phyloP scores from a whole-genome alignment of 2,113 vertebrate species.

The Opisthocomus hoazin region DNA sequence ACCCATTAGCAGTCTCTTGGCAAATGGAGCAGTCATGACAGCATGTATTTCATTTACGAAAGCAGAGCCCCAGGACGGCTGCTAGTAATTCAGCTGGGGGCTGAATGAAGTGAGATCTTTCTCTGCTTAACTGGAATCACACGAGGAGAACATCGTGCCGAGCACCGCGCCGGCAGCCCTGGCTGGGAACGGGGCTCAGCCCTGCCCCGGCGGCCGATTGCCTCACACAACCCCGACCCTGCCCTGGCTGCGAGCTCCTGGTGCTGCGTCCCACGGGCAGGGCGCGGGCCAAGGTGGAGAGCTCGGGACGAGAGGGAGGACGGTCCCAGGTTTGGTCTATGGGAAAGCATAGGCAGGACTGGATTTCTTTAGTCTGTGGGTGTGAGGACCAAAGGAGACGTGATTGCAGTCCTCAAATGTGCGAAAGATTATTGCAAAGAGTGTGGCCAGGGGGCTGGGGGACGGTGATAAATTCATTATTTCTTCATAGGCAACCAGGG shows the following conservation, averaged over 20 bases:
- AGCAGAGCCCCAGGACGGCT: not conserved
- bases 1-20: not conserved
- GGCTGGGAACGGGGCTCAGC: not conserved
- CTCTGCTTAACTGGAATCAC: not conserved
- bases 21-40: not conserved
- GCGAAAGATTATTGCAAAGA: not conserved
- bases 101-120: not conserved
- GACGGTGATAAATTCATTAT: not conserved
- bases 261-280: not conserved
- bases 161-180: not conserved
- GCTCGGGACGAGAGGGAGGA: not conserved
- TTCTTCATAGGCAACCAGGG: not conserved
- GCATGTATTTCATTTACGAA: not conserved
- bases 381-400: not conserved
- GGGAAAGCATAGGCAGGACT: not conserved
- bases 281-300: not conserved
- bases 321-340: fast-evolving
- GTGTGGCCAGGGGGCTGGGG: not conserved
- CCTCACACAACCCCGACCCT: not conserved
- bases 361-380: not conserved
- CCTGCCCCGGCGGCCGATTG: fast-evolving
- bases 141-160: not conserved
- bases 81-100: not conserved
- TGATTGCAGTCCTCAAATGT: not conserved
- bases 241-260: not conserved